Base-by-base conservation (phyloP, 2,797 vertebrate genomes). In the Menidia menidia region DNA sequence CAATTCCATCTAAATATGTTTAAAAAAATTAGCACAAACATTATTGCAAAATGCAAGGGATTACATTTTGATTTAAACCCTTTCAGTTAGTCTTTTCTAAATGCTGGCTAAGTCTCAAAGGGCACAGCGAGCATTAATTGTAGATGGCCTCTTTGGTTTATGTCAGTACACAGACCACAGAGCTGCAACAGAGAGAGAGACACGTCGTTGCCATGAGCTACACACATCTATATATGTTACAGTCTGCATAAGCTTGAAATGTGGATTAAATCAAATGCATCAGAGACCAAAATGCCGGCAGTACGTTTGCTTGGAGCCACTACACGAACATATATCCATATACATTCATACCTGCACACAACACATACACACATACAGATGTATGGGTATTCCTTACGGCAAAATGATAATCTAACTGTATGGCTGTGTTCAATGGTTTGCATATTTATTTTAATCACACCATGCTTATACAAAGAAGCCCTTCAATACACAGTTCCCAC, bases 101-200 rank as follows among this genome's bases (percentile, higher is more conserved):
- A 77, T 30, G 71, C 56, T 11, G 56, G 63, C 13, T 80, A 68
- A 83, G 71, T 79, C 86, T 86, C 76, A 67, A 8, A 71, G 73
- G 75, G 85, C 67, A 62, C 63, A 74, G 59, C 73, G 73, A 60
- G 60, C 80, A 87, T 90, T 87, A 79, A 86, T 88, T 87, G 87
- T 78, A 88, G 64, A 80, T 92, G 87, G 91, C 85, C 88, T 86
- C 80, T 83, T 90, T 87, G 76, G 56, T 84, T 87, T 78, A 82
- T 80, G 83, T 84, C 78, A 86, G 83, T 68, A 78, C 61, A 48
- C 60, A 67, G 48, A 68, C 35, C 48, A 12, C 66, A 58, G 56
- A 66, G 61, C 48, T 63, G 75, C 57, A 61, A 58, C n/a, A 14
- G 31, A 51, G 66, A 73, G 56, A 13, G 66, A 64, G 72, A 53